These are phyloP conservation scores for Corynorhinus townsendii DNA, from an alignment of 2,113 vertebrate genomes.

Conservation along the genomic window DNA sequence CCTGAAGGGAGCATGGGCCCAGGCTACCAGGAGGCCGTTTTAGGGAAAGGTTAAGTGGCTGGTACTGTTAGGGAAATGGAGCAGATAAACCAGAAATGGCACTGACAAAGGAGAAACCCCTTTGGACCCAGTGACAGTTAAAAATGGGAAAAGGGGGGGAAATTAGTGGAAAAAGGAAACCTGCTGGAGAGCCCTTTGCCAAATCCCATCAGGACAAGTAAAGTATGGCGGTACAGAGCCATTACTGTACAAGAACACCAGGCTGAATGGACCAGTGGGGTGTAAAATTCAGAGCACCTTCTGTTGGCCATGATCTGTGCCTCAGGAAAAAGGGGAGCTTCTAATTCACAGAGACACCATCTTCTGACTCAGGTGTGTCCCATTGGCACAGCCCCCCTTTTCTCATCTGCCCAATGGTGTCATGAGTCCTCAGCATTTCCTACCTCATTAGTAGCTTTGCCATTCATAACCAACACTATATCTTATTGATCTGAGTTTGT, in stretches of 20 bases:
- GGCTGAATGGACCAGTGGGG: background rate
- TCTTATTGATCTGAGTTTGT: background rate
- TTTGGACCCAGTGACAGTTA: background rate
- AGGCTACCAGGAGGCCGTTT: background rate
- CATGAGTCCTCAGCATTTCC: background rate
- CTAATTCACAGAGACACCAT: background rate
- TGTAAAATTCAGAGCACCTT: background rate
- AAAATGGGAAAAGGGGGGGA: background rate
- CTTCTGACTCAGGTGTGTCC: background rate
- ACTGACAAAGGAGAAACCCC: background rate
- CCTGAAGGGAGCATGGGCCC: background rate
- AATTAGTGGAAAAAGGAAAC: background rate
- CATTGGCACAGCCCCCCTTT: background rate
- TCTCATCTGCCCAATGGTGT: background rate
- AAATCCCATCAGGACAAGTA: background rate
- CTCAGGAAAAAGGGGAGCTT: background rate
- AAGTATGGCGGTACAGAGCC: background rate
- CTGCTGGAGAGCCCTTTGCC: background rate
- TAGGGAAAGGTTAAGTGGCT: slow-evolving; percentile 6
- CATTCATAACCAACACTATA: background rate
- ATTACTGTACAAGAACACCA: background rate
- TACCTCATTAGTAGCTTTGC: background rate
- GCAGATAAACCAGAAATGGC: background rate
- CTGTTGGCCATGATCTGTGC: background rate
- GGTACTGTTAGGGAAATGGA: background rate